Conservation (phyloP, 2,888 invertebrate species). For the Aleiodes leptofemur region DNA sequence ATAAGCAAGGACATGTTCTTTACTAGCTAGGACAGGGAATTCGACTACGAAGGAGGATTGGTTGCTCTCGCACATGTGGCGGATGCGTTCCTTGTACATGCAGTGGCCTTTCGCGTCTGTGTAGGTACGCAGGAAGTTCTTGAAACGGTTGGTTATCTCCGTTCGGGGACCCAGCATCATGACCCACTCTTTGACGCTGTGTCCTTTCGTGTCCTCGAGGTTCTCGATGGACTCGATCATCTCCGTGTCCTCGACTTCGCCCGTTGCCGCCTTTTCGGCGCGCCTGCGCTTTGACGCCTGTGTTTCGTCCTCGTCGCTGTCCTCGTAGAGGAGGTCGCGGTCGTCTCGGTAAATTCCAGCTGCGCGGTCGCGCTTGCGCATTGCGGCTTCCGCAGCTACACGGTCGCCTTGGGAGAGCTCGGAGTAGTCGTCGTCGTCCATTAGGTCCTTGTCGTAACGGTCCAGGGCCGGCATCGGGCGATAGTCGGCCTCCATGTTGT, state of each 20-base stretch:
- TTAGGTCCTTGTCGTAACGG: slow-evolving; percentile 89
- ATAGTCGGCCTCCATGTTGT: slow-evolving; percentile 98
- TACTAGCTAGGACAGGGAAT: slow-evolving; percentile 91
- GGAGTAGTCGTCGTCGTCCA: slow-evolving; percentile 92
- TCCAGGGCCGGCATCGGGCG: slow-evolving; percentile 97
- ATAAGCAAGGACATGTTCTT: slow-evolving; percentile 95
- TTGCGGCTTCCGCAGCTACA: slow-evolving; percentile 91
- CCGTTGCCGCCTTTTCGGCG: slow-evolving; percentile 92
- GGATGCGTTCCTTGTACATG: slow-evolving; percentile 93
- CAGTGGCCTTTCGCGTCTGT: slow-evolving; percentile 91
- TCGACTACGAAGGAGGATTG: slow-evolving; percentile 92
- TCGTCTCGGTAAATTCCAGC: slow-evolving; percentile 86
- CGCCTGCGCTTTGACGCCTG: slow-evolving; percentile 83
- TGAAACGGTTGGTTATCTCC: slow-evolving; percentile 95
- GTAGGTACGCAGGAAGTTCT: slow-evolving; percentile 94
- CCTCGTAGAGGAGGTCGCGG: slow-evolving; percentile 90
- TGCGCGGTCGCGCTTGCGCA: slow-evolving; percentile 90
- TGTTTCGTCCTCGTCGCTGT: slow-evolving; percentile 87
- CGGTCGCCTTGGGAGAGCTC: slow-evolving; percentile 92
- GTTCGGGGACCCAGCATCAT: slow-evolving; percentile 95
- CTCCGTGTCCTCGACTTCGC: slow-evolving; percentile 86
- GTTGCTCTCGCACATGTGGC: slow-evolving; percentile 95
- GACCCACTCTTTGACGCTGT: slow-evolving; percentile 97
- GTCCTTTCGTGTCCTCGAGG: slow-evolving; percentile 97
- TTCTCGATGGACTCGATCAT: slow-evolving; percentile 98